Evolutionary conservation across 1,140 invertebrate genomes (phyloP).

Genomic region (Aphaenogaster floridana): DNA sequence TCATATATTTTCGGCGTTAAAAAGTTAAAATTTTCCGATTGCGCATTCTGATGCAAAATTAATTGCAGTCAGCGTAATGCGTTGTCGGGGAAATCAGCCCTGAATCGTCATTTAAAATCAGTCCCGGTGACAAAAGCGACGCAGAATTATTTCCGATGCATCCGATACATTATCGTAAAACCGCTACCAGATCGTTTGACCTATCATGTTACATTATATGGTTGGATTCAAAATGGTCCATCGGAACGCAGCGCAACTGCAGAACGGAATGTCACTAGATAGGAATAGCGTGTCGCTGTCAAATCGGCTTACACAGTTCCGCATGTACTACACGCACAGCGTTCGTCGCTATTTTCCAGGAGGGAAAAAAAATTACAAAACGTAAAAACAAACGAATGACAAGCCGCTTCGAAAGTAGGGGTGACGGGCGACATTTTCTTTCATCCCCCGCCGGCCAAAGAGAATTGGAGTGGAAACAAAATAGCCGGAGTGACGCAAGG

Average conservation of each 20-base stretch:
- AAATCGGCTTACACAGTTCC: conserved; percentile 35
- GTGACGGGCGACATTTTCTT: conserved; percentile 64
- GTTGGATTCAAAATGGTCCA: neutral
- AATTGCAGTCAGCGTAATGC: neutral
- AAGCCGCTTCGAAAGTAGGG: conserved; percentile 43
- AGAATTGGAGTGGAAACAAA: conserved; percentile 56
- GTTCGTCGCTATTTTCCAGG: neutral
- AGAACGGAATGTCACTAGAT: neutral
- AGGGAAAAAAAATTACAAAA: conserved; percentile 23
- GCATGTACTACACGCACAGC: neutral
- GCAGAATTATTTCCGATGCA: conserved; percentile 25
- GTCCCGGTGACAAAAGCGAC: conserved; percentile 11
- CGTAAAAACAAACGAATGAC: conserved; percentile 27
- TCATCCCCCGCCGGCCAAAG: conserved; percentile 21
- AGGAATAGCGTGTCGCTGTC: conserved; percentile 21
- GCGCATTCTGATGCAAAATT: conserved; percentile 9
- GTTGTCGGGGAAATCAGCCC: neutral
- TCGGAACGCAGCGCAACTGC: neutral
- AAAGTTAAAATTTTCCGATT: conserved; percentile 2
- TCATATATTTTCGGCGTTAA: neutral
- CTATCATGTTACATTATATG: conserved; percentile 17
- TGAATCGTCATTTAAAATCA: conserved; percentile 5
- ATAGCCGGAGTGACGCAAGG: neutral
- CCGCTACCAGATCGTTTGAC: conserved; percentile 15
- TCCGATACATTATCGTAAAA: conserved; percentile 22